Conservation (phyloP, 1,140 invertebrate species). For the Onthophagus taurus region DNA sequence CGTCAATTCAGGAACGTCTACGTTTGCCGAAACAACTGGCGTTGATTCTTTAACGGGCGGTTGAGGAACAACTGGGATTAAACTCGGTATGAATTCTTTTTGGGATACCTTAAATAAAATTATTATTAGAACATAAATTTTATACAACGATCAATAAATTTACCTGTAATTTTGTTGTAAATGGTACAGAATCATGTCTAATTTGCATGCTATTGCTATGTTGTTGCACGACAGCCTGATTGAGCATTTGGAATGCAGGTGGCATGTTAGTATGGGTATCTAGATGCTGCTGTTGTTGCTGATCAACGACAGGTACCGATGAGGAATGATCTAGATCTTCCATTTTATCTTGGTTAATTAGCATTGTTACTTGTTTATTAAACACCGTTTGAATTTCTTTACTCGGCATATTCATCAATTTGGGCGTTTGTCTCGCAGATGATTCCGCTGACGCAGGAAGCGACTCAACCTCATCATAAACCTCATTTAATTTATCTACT, state of each 20-base stretch:
- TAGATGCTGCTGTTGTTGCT: background rate
- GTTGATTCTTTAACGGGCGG: conserved; percentile 28
- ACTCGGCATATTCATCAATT: conserved; percentile 24
- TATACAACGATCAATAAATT: conserved; percentile 9
- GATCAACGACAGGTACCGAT: conserved; percentile 1
- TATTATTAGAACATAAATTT: background rate
- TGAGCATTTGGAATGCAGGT: conserved; percentile 10
- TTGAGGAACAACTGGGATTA: conserved; percentile 3
- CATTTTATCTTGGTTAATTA: conserved; percentile 21
- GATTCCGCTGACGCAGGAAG: conserved; percentile 34
- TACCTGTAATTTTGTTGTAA: conserved; percentile 33
- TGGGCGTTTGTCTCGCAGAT: conserved; percentile 35
- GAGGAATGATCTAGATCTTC: conserved; percentile 11
- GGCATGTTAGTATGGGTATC: conserved; percentile 7
- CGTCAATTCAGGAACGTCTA: conserved; percentile 31
- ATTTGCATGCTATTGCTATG: no score
- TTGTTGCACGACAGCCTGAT: no score
- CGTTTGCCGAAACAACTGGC: conserved; percentile 35
- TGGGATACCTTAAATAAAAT: conserved; percentile 27
- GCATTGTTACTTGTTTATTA: conserved; percentile 31
- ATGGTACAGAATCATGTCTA: conserved; percentile 24
- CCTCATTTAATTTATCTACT: conserved; percentile 27
- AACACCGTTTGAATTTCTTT: conserved; percentile 34
- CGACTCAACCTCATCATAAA: conserved; percentile 29
- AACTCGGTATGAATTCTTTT: conserved; percentile 31